phyloP scores from a whole-genome alignment of 2,113 vertebrate species.

The Percina caprodes region DNA sequence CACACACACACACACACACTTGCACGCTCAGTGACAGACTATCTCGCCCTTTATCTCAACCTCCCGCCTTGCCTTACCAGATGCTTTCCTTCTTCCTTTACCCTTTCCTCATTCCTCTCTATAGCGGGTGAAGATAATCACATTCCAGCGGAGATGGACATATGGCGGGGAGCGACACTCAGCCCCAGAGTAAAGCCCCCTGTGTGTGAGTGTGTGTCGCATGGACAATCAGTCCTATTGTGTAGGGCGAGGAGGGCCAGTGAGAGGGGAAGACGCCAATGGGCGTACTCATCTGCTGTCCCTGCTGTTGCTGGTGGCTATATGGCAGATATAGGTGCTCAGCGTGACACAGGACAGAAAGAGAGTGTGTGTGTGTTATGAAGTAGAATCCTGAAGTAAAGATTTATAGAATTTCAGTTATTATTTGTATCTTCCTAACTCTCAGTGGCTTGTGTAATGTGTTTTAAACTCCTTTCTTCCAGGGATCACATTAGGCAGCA shows the following conservation, averaged over 20 bases:
- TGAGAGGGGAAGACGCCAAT: conserved; percentile 72
- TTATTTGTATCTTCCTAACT: conserved; percentile 1
- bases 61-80: conserved; percentile 10
- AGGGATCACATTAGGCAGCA: conserved; percentile 15
- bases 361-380: conserved; percentile 15
- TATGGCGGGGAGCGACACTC: conserved; percentile 89
- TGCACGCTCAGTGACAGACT: conserved; percentile 45
- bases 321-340: conserved; percentile 54
- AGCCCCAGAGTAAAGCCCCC: conserved; percentile 85
- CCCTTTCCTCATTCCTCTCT: conserved; percentile 51
- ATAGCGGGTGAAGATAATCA: conserved; percentile 87
- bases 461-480: not conserved
- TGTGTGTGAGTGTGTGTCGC: conserved; percentile 67
- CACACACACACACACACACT: conserved; percentile 27
- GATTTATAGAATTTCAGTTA: not conserved
- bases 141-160: conserved; percentile 91
- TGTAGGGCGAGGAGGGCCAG: conserved; percentile 84
- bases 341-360: conserved; percentile 42
- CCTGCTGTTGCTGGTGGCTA: conserved; percentile 57
- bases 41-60: conserved; percentile 56
- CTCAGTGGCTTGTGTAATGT: not conserved
- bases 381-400: conserved; percentile 3
- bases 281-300: conserved; percentile 70
- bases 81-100: conserved; percentile 37
- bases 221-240: conserved; percentile 89